phyloP scores from a whole-genome alignment of 2,797 vertebrate species.

The Lithobates pipiens region DNA sequence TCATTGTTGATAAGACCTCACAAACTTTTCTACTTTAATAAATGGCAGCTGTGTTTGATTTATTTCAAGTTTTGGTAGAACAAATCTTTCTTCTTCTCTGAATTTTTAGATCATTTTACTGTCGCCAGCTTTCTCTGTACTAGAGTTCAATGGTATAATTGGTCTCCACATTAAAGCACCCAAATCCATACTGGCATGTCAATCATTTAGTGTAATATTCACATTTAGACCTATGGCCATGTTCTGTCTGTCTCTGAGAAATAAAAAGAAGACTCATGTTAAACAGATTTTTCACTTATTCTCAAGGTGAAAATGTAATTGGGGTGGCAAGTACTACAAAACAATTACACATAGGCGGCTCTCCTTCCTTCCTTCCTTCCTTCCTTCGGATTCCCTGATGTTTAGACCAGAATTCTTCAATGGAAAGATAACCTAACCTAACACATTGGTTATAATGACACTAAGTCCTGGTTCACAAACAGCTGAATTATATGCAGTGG shows the following conservation, averaged over 20 bases:
- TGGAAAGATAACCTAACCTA: too few relatives aligned
- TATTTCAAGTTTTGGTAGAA: background rate
- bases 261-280: background rate
- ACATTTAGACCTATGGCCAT: background rate
- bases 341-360: background rate
- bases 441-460: too few relatives aligned
- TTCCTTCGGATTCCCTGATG: too few relatives aligned
- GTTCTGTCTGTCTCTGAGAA: background rate
- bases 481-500: too few relatives aligned
- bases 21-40: conserved; percentile 15
- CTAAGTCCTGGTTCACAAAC: too few relatives aligned
- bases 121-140: background rate
- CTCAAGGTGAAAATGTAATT: background rate
- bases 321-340: background rate
- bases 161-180: background rate
- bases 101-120: background rate
- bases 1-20: conserved; percentile 27
- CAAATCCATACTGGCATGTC: background rate
- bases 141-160: background rate
- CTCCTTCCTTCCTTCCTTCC: background rate
- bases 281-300: too few relatives aligned
- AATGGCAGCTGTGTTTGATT: background rate
- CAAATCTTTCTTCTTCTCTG: background rate
- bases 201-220: background rate
- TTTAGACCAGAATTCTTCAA: too few relatives aligned